Conservation (phyloP, 2,888 invertebrate species). For the Hesperia comma region DNA sequence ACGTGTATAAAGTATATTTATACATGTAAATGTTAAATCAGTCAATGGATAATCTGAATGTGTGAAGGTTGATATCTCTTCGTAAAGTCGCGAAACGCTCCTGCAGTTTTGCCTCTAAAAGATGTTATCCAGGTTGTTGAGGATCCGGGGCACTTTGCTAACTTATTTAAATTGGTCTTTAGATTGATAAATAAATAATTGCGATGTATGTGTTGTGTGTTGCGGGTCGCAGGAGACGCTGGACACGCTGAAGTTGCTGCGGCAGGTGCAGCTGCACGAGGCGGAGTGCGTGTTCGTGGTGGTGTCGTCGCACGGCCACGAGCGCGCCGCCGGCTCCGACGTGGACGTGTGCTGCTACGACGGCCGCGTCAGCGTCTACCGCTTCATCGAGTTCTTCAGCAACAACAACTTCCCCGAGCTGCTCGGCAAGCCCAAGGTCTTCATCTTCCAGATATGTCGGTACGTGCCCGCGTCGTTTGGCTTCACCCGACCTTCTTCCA, state of each 20-base stretch:
- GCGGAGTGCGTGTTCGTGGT: slow-evolving; percentile 86
- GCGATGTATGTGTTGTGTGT: not conserved
- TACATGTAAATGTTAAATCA: too few species aligned
- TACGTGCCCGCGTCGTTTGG: slow-evolving; percentile 42
- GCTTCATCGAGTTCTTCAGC: slow-evolving; percentile 84
- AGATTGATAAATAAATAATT: too few species aligned
- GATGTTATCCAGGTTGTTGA: too few species aligned
- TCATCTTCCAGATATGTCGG: slow-evolving; percentile 90
- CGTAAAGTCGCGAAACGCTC: too few species aligned
- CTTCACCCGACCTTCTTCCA: too few species aligned
- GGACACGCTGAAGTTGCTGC: slow-evolving; percentile 66
- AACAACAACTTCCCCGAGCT: slow-evolving; percentile 82
- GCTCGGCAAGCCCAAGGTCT: slow-evolving; percentile 87
- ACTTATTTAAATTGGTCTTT: too few species aligned
- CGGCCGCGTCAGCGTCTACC: slow-evolving; percentile 75
- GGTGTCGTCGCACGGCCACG: slow-evolving; percentile 87
- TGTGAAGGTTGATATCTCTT: too few species aligned
- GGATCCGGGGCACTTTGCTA: too few species aligned
- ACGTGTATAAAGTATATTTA: too few species aligned
- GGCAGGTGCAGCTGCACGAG: slow-evolving; percentile 58
- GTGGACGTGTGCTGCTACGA: slow-evolving; percentile 85
- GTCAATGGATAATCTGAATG: too few species aligned
- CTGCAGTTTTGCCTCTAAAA: too few species aligned
- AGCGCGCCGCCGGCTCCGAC: slow-evolving; percentile 69
- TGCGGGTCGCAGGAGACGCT: slow-evolving; percentile 60